Evolutionary conservation across 1,140 invertebrate genomes (phyloP).

Genomic region (Drosophila eugracilis): DNA sequence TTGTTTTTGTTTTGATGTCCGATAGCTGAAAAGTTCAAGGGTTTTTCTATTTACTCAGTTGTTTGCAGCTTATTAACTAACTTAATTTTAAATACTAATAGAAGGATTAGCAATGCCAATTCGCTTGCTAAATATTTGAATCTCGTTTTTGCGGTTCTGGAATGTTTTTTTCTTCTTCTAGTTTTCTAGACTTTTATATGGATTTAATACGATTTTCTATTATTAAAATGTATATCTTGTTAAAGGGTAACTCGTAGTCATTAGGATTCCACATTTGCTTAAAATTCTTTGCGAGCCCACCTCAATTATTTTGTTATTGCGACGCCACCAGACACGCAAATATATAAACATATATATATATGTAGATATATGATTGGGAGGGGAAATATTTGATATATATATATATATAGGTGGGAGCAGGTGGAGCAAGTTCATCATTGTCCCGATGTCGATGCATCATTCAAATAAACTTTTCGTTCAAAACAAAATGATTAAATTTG

Average conservation of each 20-base stretch:
- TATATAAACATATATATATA: conserved; percentile 3
- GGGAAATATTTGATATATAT: conserved; percentile 9
- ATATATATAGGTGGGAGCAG: conserved; percentile 23
- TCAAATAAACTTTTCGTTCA: conserved; percentile 49
- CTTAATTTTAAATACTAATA: no score
- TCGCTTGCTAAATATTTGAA: background rate
- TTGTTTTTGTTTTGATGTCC: conserved; percentile 12
- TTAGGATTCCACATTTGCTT: background rate
- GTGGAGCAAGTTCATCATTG: conserved; percentile 29
- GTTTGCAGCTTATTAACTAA: conserved; percentile 6
- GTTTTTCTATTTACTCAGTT: conserved; percentile 21
- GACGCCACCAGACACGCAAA: conserved; percentile 28
- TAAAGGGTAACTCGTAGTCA: conserved; percentile 13
- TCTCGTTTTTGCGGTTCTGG: no score
- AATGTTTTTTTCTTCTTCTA: no score
- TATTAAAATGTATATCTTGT: no score
- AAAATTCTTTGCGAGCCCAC: conserved; percentile 40
- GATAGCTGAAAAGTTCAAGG: conserved; percentile 11
- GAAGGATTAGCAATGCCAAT: no score
- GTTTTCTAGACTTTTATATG: background rate
- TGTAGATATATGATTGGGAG: conserved; percentile 16
- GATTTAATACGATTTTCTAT: no score
- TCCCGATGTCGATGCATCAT: conserved; percentile 42
- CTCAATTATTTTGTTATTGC: conserved; percentile 63
- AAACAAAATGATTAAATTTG: conserved; percentile 58